Evolutionary conservation across 2,113 vertebrate species (phyloP), one percentile per base, ranked within the genome.

Genomic region (Rutilus rutilus): DNA sequence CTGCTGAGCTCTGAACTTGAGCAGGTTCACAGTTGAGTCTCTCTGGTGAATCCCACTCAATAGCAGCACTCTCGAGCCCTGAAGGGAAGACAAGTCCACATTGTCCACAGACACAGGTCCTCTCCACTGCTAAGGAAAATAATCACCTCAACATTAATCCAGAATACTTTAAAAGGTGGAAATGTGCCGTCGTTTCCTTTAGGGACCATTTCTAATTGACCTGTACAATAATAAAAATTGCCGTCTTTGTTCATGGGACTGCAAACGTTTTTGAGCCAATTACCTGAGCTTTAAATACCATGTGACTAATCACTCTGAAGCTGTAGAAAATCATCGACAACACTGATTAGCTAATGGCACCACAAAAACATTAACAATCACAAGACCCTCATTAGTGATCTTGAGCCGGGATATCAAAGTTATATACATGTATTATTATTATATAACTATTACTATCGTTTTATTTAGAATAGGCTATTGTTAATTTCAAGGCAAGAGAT

Each of bases 21-120:
- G 25, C 33, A 62, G 62, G 73, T 86, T 88, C 57, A 87, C 73
- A 67, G 45, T 15, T 21, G 42, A 87, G 71, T 80, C 5, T 78
- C 30, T 59, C 45, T 82, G 57, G 77, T 45, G 39, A 50, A 30
- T 78, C 50, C 36, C 67, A 27, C 25, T 83, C 83, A 23, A 77
- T 52, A 14, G 25, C 19, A 36, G 52, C 73, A 59, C 78, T 77
- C 71, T 52, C n/a, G n/a, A 27, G 79, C 57, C 30, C 79, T 33
- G 30, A 60, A 19, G 36, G 52, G 21, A 54, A 33, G 73, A 73
- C 77, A 78, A 59, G 81, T 82, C 23, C 25, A 59, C 73, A 67
- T 85, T 85, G 82, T 78, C 57, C 25, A 73, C 30, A 82, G 7
- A 81, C 52, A 77, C 82, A 86, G 50, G 21, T 47, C n/a, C 57